Evolutionary conservation across 1,140 invertebrate genomes (phyloP), one percentile per base, ranked within the genome.

Genomic region (Venustaconcha ellipsiformis): DNA sequence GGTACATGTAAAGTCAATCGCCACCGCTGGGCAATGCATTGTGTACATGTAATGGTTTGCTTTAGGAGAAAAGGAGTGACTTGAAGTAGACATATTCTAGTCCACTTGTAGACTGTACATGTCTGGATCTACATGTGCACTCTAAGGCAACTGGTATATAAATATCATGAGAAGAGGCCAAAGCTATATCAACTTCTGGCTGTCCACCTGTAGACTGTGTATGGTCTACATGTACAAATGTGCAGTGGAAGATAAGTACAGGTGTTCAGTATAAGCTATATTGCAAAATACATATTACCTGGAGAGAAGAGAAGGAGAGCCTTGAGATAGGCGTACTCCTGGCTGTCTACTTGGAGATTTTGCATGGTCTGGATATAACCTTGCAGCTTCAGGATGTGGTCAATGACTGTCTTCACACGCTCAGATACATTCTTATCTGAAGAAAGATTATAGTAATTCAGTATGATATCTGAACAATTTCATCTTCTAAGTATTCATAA

Each of bases 251-350:
- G 20, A 60, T 60, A 60, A 60, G 20, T 20, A 65, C 13, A 60
- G 59, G 59, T 62, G 59, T 62, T 11, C 8, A 23, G 23, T 62
- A n/a, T 11, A 18, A 23, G 23, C 4, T n/a, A 62, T n/a, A 23
- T n/a, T 11, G 59, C 0, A 23, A 18, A 62, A 18, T 62, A 62
- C 59, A 62, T 62, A 78, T 84, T 86, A 93, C 92, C 93, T 81
- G 92, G 90, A 84, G 93, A 94, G 86, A 97, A 97, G 23, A 98
- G 92, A 14, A 94, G 94, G 59, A 98, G 92, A 11, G 95, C 94
- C 86, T 97, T 94, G n/a, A 98, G 92, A 88, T 96, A 96, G 3
- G 96, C 96, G 90, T 95, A 96, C 89, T 99, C 97, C 72, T 94
- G 91, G 70, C 94, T 93, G 87, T 95, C 93, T 67, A 96, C 92